Conservation (phyloP, 2,113 vertebrate species). For the Tor tambroides region DNA sequence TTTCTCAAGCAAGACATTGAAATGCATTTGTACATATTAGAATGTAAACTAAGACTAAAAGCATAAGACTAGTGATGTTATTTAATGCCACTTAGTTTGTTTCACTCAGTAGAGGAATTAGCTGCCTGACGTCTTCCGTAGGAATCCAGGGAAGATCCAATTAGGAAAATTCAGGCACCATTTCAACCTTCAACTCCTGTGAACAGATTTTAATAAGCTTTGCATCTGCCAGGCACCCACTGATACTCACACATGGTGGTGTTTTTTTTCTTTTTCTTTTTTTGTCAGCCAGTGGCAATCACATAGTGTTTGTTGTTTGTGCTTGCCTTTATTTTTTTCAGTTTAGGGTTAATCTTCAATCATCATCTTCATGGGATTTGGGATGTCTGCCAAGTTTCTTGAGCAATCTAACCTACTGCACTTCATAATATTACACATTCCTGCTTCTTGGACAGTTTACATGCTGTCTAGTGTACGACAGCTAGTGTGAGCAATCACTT, state of each 20-base stretch:
- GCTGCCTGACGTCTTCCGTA: not conserved
- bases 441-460: not conserved
- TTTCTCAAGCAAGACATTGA: not conserved
- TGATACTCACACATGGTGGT: constrained; percentile 7
- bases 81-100: constrained; percentile 22
- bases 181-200: constrained; percentile 39
- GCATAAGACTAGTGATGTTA: not conserved
- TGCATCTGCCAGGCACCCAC: constrained; percentile 31
- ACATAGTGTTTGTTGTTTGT: constrained; percentile 26
- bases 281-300: not conserved
- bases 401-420: not conserved
- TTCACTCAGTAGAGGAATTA: not conserved
- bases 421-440: not conserved
- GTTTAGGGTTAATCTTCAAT: constrained; percentile 1
- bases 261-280: not conserved
- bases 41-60: not conserved
- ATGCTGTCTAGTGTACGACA: constrained; percentile 10
- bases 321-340: constrained; percentile 10
- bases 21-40: not conserved
- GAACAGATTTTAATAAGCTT: constrained; percentile 42
- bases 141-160: constrained; percentile 35
- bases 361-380: not conserved
- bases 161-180: constrained; percentile 37
- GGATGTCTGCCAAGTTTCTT: constrained; percentile 4
- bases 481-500: not conserved